Conservation (phyloP, 2,888 invertebrate species). For the Candidula unifasciata region DNA sequence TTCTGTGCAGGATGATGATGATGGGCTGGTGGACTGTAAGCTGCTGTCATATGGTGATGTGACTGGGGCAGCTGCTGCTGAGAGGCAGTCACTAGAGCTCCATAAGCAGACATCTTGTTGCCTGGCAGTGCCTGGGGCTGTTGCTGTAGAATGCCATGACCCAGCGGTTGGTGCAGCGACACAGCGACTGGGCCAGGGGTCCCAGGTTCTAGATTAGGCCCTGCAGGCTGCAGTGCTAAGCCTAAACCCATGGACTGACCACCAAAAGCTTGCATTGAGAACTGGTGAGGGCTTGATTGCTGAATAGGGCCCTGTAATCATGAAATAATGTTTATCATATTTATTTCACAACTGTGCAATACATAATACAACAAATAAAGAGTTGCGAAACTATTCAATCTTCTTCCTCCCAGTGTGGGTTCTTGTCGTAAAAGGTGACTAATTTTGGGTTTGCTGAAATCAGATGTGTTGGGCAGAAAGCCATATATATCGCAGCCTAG, state of each 20-base stretch:
- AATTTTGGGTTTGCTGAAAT: too few relatives aligned
- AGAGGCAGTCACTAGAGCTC: conserved; percentile 53
- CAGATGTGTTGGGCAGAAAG: too few relatives aligned
- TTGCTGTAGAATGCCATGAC: conserved; percentile 55
- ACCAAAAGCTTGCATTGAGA: conserved; percentile 68
- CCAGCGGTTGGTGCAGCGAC: conserved; percentile 56
- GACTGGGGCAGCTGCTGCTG: conserved; percentile 56
- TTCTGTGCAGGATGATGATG: conserved; percentile 19
- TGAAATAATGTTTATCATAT: background rate
- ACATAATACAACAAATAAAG: background rate
- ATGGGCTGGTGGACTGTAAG: conserved; percentile 18
- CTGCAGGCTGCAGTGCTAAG: conserved; percentile 63
- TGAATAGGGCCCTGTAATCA: conserved; percentile 65
- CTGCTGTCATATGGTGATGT: conserved; percentile 48
- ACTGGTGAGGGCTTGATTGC: conserved; percentile 70
- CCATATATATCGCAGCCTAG: too few relatives aligned
- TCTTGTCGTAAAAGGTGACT: too few relatives aligned
- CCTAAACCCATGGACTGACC: conserved; percentile 69
- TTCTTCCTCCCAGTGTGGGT: background rate
- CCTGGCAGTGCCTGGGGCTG: conserved; percentile 43
- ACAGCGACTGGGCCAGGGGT: conserved; percentile 50
- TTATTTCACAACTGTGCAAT: background rate
- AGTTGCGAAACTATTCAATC: background rate
- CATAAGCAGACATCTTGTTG: conserved; percentile 57
- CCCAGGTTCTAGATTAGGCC: conserved; percentile 47